Evolutionary conservation across 2,888 invertebrate genomes (phyloP), one percentile per base, ranked within the genome.

Genomic region (Ischnus inquisitorius): DNA sequence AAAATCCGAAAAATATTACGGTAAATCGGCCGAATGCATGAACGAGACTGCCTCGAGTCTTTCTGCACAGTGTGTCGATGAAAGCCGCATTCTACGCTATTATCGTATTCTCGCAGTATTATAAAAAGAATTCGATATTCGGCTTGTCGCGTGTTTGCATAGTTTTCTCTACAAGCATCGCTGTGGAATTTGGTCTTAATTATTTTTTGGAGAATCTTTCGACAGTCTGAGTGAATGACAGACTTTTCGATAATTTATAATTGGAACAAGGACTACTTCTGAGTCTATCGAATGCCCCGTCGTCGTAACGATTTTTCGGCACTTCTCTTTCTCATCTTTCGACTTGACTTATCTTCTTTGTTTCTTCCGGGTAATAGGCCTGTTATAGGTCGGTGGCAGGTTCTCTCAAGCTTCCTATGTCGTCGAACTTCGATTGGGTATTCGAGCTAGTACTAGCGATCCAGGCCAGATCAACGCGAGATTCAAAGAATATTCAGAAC

Each of bases 1-100:
- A n/a, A n/a, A n/a, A n/a, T n/a, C n/a, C n/a, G n/a, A 48, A 54
- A 83, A 64, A 83, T 78, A 68, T 64, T 41, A 46, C 28, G 25
- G 51, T 72, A 72, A 67, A 62, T 65, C 43, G 74, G 51, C 19
- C 2, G 19, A 51, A 51, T 79, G 75, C 71, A 72, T 71, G 76
- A 25, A 60, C 65, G 39, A 48, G 28, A 34, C 41, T 41, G 69
- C 12, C 16, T 51, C 14, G 19, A 14, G 28, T 43, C 12, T 46
- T 34, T 69, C 22, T 48, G 57, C n/a, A 48, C 22, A 60, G 14
- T 46, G 28, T 60, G 19, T 60, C 57, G 68, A 77, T 22, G 54
- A 28, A 60, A 77, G 19, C n/a, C 51, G 22, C 34, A 43, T 60
- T 57, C 19, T 22, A 12, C 57, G 25, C 8, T 57, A 19, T 19